Conservation (phyloP, 2,113 vertebrate genomes). For the Cynoglossus semilaevis region DNA sequence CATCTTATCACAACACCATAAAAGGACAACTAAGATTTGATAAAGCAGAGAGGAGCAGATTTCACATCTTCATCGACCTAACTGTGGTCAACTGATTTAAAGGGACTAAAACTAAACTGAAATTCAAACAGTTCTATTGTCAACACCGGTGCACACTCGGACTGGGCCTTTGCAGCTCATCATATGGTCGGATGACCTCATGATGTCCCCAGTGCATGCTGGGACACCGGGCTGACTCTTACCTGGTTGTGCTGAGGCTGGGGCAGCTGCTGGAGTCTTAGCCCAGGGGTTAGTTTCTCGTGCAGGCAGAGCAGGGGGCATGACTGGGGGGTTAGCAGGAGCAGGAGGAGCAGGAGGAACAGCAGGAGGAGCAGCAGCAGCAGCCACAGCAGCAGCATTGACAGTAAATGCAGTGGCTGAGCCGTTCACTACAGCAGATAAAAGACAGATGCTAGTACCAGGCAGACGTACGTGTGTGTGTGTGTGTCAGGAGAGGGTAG, state of each 20-base stretch:
- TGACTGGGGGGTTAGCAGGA: constrained; percentile 74
- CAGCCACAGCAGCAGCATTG: constrained; percentile 66
- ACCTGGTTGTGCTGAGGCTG: constrained; percentile 78
- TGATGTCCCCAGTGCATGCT: background rate
- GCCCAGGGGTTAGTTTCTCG: constrained; percentile 99
- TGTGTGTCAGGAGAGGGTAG: background rate
- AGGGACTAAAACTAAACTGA: too few species aligned
- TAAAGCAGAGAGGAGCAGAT: too few species aligned
- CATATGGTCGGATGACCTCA: background rate
- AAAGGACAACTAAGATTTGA: too few species aligned
- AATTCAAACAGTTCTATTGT: too few species aligned
- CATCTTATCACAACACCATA: too few species aligned
- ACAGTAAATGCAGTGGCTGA: constrained; percentile 84
- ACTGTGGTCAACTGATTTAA: too few species aligned
- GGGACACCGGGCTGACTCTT: constrained; percentile 59
- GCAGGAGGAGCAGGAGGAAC: constrained; percentile 63
- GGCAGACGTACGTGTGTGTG: constrained; percentile 21
- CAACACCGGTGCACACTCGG: too few species aligned
- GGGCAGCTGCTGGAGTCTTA: constrained; percentile 78
- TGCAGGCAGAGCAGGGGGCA: constrained; percentile 86
- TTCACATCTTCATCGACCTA: too few species aligned
- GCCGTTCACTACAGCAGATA: constrained; percentile 92
- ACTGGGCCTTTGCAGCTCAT: too few species aligned
- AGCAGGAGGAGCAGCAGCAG: constrained; percentile 64
- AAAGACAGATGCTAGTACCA: constrained; percentile 54